Base-by-base conservation (phyloP, 2,888 invertebrate genomes). In the Anorthoa munda region DNA sequence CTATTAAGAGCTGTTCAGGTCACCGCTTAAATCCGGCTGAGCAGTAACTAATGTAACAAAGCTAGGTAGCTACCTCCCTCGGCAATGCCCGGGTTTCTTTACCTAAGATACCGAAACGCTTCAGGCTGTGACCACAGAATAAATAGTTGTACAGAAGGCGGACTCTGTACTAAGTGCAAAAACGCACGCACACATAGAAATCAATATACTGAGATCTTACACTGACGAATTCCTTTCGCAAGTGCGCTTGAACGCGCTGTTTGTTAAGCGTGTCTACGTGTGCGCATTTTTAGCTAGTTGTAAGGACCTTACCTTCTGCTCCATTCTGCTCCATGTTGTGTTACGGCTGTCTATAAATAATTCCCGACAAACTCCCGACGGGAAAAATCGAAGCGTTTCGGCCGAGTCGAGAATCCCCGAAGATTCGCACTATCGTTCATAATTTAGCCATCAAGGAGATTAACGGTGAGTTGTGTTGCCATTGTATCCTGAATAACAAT, bases 321-420 rank as follows among this genome's bases (percentile, higher is more conserved):
- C 21, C 5, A n/a, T 13, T 31, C 13, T 21, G 58, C 18, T 45
- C 21, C 21, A 45, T 60, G 45, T 60, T n/a, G 11, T 74, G 26
- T 13, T 50, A 39, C 55, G 23, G 55, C 55, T 70, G 79, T 79
- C 80, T 82, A 89, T 90, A 90, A 90, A 90, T 90, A 89, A 90
- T 89, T 82, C 83, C 66, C 63, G 48, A 66, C 69, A 56, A 81
- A 82, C 51, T 88, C 88, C 86, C 87, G 72, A 61, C 68, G 88
- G 86, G 75, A 82, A 85, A 88, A 87, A 88, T 88, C 85, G 85
- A 86, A 87, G 78, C 85, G 83, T 83, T 79, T 72, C 77, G 78
- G 74, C 75, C n/a, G 56, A 69, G 46, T 66, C 67, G 72, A 68
- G 66, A 63, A 71, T 83, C 84, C 69, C 86, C 39, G 55, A 77